A percentile compares a stretch with the other conserved stretches of the same genome.
phyloP scores from a whole-genome alignment of 2,888 invertebrate species.

The Melinopterus prodromus region DNA sequence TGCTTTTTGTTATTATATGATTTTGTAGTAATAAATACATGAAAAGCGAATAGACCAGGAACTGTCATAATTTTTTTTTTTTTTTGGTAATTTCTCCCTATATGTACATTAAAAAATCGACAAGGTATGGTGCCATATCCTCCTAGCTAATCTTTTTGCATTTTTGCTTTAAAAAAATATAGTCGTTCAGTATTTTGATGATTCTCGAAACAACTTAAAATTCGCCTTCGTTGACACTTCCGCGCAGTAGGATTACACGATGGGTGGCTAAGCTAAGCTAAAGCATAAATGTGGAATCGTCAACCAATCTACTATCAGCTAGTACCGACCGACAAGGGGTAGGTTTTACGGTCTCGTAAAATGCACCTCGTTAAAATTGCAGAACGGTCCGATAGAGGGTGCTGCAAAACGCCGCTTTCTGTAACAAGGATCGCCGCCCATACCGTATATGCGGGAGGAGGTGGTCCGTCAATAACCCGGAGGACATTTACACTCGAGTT shows the following conservation, averaged over 20 bases:
- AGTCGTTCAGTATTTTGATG: too few relatives aligned
- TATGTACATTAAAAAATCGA: too few relatives aligned
- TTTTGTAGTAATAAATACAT: too few relatives aligned
- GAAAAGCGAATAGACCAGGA: too few relatives aligned
- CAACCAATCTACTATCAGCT: neutral
- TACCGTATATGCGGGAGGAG: neutral
- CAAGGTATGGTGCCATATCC: too few relatives aligned
- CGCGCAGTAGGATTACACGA: neutral
- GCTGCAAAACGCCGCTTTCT: constrained; percentile 12
- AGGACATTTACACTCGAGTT: constrained; percentile 7
- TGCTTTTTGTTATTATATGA: too few relatives aligned
- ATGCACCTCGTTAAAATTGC: constrained; percentile 33
- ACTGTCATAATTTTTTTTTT: too few relatives aligned
- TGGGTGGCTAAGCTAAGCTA: neutral
- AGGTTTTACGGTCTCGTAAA: constrained; percentile 33
- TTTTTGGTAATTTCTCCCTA: too few relatives aligned
- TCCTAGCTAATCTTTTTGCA: too few relatives aligned
- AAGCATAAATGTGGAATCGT: neutral
- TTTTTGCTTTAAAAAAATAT: too few relatives aligned
- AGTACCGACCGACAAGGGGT: constrained; percentile 15
- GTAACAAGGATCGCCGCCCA: neutral
- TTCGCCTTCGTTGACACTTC: too few relatives aligned
- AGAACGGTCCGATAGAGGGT: constrained; percentile 28
- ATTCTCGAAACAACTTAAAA: too few relatives aligned
- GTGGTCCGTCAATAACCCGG: neutral